These are phyloP conservation scores for Drosophila yooni DNA, from an alignment of 2,888 invertebrate genomes.

Conservation along the genomic window DNA sequence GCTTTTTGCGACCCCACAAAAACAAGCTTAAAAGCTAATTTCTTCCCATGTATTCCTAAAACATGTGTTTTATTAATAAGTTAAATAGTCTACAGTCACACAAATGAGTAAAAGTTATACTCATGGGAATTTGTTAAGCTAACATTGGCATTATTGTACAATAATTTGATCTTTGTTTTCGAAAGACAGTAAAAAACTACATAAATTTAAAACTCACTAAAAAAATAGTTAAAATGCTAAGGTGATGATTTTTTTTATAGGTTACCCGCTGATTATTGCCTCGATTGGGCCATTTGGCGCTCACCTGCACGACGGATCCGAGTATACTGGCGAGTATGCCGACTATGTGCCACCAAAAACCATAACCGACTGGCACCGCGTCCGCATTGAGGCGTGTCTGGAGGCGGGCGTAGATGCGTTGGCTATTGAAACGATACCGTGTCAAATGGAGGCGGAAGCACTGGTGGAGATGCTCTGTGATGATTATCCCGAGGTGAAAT, in stretches of 20 bases:
- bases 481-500: slow-evolving; percentile 91
- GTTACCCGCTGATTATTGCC: slow-evolving; percentile 90
- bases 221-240: not conserved
- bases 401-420: slow-evolving; percentile 93
- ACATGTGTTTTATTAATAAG: not conserved
- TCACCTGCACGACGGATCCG: slow-evolving; percentile 94
- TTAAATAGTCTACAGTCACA: not conserved
- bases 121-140: not conserved
- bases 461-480: slow-evolving; percentile 90
- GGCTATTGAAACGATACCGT: slow-evolving; percentile 97
- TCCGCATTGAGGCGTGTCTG: slow-evolving; percentile 91
- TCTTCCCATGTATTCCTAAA: not conserved
- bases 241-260: slow-evolving; percentile 41
- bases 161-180: not conserved
- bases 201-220: not conserved
- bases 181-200: not conserved
- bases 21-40: not conserved
- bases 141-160: not conserved
- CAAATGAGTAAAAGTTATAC: not conserved
- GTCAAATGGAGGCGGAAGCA: slow-evolving; percentile 93
- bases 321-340: slow-evolving; percentile 95
- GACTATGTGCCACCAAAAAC: slow-evolving; percentile 88
- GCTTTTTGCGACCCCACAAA: not conserved
- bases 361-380: slow-evolving; percentile 93
- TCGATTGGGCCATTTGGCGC: slow-evolving; percentile 98